Percentiles rank a stretch among this genome's conserved stretches.
Evolutionary conservation across 2,888 invertebrate genomes (phyloP).

Genomic region (Cephus pulcher): DNA sequence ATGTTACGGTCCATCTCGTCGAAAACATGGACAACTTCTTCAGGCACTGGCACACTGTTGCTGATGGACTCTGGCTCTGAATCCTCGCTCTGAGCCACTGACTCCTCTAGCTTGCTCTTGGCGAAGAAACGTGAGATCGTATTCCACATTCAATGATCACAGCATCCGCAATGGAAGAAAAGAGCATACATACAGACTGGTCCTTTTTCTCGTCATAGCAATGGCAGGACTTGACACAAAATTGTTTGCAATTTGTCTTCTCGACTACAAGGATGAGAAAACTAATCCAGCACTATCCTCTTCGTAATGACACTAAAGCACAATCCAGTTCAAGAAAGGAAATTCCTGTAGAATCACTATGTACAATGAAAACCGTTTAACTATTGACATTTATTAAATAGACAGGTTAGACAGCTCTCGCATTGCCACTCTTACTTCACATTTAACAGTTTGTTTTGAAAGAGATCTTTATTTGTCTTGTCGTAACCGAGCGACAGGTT

Average conservation of each 20-base stretch:
- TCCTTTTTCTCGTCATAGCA: conserved; percentile 45
- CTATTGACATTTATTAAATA: neutral
- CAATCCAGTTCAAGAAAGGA: neutral
- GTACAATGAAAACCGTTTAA: neutral
- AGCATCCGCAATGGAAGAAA: conserved; percentile 25
- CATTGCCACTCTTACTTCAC: neutral
- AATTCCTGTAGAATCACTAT: neutral
- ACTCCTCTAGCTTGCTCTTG: conserved; percentile 51
- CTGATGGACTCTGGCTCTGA: conserved; percentile 35
- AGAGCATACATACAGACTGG: conserved; percentile 28
- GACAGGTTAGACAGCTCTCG: neutral
- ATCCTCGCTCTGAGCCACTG: conserved; percentile 26
- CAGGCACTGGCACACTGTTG: conserved; percentile 50
- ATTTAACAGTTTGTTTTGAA: neutral
- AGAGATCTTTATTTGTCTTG: neutral
- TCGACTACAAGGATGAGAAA: neutral
- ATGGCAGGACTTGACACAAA: neutral
- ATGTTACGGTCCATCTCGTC: conserved; percentile 64
- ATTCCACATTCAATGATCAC: conserved; percentile 64
- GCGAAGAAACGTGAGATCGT: conserved; percentile 62
- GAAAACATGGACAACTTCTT: conserved; percentile 64
- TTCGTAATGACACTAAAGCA: neutral
- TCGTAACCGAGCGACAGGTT: neutral
- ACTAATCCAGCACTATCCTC: neutral
- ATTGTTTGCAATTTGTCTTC: neutral